Percentiles rank a stretch among this genome's conserved stretches.
Evolutionary conservation across 2,113 vertebrate genomes (phyloP).

Genomic region (Proterorhinus semilunaris): DNA sequence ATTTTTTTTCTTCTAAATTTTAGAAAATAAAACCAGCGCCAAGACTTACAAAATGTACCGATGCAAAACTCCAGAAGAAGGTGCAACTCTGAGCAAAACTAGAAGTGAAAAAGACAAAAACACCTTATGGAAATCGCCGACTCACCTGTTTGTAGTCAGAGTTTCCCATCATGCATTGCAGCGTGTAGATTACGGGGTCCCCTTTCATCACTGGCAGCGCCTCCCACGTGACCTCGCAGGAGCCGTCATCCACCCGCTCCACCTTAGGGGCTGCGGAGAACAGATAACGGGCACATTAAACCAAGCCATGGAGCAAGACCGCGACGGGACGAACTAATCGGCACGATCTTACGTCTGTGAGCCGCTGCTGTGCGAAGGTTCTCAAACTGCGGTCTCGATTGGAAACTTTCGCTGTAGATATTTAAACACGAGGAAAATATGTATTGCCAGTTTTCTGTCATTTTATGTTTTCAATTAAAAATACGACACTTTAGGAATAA

Average conservation of each 20-base stretch:
- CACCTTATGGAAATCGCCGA: neutral
- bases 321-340: too few relatives aligned
- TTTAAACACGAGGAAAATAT: too few relatives aligned
- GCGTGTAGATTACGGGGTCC: slow-evolving; percentile 89
- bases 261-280: slow-evolving; percentile 83
- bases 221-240: slow-evolving; percentile 93
- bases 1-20: too few relatives aligned
- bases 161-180: slow-evolving; percentile 93
- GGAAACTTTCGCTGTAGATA: too few relatives aligned
- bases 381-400: too few relatives aligned
- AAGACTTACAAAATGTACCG: too few relatives aligned
- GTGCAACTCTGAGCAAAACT: slow-evolving; percentile 10
- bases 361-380: too few relatives aligned
- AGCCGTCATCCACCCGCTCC: slow-evolving; percentile 88
- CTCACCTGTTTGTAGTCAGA: slow-evolving; percentile 95
- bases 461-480: too few relatives aligned
- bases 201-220: slow-evolving; percentile 89
- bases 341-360: too few relatives aligned
- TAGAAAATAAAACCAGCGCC: too few relatives aligned
- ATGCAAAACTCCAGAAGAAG: neutral
- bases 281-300: neutral
- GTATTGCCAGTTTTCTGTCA: too few relatives aligned
- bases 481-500: too few relatives aligned
- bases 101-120: slow-evolving; percentile 10
- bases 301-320: neutral